Evolutionary conservation across 2,797 vertebrate species (phyloP).

Genomic region (Crenichthys baileyi): DNA sequence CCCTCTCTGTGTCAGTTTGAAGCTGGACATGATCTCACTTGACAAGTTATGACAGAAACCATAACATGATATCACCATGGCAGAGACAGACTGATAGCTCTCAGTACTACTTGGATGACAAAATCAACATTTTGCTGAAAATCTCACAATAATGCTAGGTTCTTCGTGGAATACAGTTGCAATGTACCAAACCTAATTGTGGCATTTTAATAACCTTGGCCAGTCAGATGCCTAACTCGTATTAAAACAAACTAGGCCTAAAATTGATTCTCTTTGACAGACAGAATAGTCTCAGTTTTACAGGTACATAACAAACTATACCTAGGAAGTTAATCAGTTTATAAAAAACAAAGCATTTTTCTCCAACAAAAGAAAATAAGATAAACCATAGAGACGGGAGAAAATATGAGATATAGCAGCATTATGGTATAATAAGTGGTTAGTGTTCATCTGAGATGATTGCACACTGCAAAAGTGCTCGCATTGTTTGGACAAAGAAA

Average conservation of each 20-base stretch:
- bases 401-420: slow-evolving; percentile 27
- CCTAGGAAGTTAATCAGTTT: background rate
- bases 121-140: slow-evolving; percentile 17
- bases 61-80: slow-evolving; percentile 49
- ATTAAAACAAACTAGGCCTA: background rate
- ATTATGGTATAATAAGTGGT: background rate
- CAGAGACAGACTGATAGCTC: slow-evolving; percentile 41
- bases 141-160: slow-evolving; percentile 25
- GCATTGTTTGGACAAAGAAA: background rate
- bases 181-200: slow-evolving; percentile 24
- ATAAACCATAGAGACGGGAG: slow-evolving; percentile 4
- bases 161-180: slow-evolving; percentile 15
- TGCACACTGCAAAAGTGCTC: background rate
- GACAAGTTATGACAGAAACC: slow-evolving; percentile 64
- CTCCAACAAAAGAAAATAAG: background rate
- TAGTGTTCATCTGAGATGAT: background rate
- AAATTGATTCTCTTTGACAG: background rate
- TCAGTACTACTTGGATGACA: slow-evolving; percentile 45
- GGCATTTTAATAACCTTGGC: slow-evolving; percentile 7
- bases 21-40: slow-evolving; percentile 45
- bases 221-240: background rate
- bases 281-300: background rate
- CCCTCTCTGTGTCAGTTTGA: slow-evolving; percentile 26
- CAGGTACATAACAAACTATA: background rate
- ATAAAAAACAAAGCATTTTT: background rate